phyloP scores from a whole-genome alignment of 2,888 invertebrate genomes.

The Morinoia aosen region DNA sequence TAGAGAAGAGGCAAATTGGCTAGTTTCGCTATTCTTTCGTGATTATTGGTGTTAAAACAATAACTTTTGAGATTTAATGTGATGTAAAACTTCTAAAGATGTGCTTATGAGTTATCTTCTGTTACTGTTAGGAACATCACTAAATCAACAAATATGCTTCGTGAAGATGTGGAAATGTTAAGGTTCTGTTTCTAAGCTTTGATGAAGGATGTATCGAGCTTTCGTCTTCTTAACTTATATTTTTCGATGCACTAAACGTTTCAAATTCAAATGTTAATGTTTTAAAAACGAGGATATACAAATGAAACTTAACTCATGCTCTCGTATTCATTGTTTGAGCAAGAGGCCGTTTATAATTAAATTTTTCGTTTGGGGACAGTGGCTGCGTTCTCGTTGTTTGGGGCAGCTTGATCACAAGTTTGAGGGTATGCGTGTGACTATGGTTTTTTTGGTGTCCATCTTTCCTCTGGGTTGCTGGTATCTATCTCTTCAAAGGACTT shows the following conservation, averaged over 20 bases:
- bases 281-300: not conserved
- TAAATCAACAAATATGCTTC: not conserved
- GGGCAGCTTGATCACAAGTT: not conserved
- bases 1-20: not conserved
- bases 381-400: not conserved
- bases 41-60: not conserved
- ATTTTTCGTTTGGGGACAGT: not conserved
- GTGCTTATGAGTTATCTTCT: not conserved
- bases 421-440: not conserved
- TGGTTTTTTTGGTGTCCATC: not conserved
- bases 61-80: not conserved
- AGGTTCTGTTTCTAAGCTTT: not conserved
- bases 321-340: not conserved
- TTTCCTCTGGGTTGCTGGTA: not conserved
- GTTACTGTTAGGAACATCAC: not conserved
- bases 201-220: not conserved
- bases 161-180: not conserved
- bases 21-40: not conserved
- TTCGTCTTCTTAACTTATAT: not conserved
- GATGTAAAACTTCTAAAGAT: not conserved
- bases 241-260: not conserved
- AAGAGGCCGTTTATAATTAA: slow-evolving; percentile 10
- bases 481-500: not conserved
- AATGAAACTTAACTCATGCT: not conserved
- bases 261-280: not conserved